Conservation (phyloP, 1,140 invertebrate species). For the Ceratoteleas bidentatus region DNA sequence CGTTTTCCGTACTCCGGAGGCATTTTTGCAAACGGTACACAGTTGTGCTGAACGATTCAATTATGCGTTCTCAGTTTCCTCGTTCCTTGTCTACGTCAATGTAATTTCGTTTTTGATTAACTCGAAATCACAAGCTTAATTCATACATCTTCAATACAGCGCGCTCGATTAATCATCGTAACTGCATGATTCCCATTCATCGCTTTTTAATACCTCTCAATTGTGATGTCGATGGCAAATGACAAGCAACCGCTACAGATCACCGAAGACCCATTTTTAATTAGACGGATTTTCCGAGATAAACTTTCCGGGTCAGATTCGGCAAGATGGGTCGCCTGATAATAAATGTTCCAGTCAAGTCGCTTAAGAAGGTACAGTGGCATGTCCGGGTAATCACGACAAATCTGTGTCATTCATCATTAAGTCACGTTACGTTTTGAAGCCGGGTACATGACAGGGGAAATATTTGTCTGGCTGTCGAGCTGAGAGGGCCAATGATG, state of each 20-base stretch:
- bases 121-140: not conserved
- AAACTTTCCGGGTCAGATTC: conserved; percentile 25
- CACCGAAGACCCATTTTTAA: conserved; percentile 9
- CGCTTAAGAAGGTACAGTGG: conserved; percentile 10
- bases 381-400: conserved; percentile 30
- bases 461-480: conserved; percentile 30
- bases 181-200: not conserved
- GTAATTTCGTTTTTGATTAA: not conserved
- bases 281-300: conserved; percentile 18
- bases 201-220: not conserved
- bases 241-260: not conserved
- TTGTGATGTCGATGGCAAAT: not conserved
- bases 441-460: conserved; percentile 11
- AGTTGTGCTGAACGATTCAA: not conserved
- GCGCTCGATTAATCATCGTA: not conserved
- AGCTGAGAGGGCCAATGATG: conserved; percentile 3
- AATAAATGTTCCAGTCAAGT: conserved; percentile 25
- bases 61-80: not conserved
- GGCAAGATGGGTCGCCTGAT: conserved; percentile 23
- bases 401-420: conserved; percentile 44
- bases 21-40: not conserved
- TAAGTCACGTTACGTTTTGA: conserved; percentile 12
- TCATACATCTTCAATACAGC: not conserved
- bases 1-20: not conserved
- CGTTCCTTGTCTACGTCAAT: not conserved